Conservation (phyloP, 2,797 vertebrate species). For the Gobio occitaniae region DNA sequence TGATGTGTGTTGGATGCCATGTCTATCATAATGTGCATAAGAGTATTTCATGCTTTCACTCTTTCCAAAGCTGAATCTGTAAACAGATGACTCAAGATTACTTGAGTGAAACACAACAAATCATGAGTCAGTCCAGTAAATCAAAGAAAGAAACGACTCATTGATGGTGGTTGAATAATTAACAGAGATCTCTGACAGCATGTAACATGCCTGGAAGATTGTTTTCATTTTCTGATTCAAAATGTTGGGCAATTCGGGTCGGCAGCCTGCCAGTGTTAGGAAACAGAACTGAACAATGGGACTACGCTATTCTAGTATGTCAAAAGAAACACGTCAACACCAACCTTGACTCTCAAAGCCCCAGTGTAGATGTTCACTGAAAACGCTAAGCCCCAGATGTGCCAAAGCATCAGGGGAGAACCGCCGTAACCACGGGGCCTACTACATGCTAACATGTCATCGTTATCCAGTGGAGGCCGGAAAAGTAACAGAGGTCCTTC, state of each 20-base stretch:
- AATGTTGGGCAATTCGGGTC: constrained; percentile 43
- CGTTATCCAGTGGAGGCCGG: constrained; percentile 15
- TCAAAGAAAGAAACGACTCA: constrained; percentile 10
- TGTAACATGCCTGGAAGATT: background rate
- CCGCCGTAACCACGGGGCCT: constrained; percentile 3
- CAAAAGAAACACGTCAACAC: constrained; percentile 34
- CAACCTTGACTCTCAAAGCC: constrained; percentile 6
- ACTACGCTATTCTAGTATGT: constrained; percentile 27
- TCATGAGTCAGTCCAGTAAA: background rate
- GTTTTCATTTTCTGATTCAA: constrained; percentile 17
- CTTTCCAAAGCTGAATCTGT: background rate
- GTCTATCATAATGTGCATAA: background rate
- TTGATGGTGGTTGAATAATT: background rate
- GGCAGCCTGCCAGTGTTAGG: constrained; percentile 18
- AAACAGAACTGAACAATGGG: constrained; percentile 39
- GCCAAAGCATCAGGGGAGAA: background rate
- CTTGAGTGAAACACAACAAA: constrained; percentile 4
- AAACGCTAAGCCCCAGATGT: constrained; percentile 21
- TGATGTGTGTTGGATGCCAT: background rate
- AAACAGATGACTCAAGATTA: constrained; percentile 24
- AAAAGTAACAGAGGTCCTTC: constrained; percentile 37
- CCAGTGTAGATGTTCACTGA: background rate
- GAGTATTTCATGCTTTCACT: background rate
- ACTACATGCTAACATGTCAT: constrained; percentile 24
- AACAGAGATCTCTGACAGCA: background rate